Evolutionary conservation across 2,888 invertebrate genomes (phyloP), one percentile per base, ranked within the genome.

Genomic region (Spisula solida): DNA sequence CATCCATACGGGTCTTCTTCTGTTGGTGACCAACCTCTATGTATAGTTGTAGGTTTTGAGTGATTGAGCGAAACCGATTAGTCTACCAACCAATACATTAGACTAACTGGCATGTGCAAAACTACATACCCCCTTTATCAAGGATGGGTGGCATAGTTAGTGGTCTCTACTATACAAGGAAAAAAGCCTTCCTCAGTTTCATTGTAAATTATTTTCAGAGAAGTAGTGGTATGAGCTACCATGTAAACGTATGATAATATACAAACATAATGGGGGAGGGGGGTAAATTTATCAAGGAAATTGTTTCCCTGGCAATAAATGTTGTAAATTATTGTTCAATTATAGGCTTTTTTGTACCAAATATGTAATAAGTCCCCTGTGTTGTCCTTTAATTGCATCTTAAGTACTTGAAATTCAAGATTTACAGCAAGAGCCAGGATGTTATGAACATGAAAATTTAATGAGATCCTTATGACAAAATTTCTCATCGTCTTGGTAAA

Each of bases 391-490:
- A 66, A 60, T 60, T 66, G n/a, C n/a, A n/a, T 66, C 60, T 25
- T 25, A 66, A 66, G 60, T 25, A 25, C 60, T 12, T 25, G 60
- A 25, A 66, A 66, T 75, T 34, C 75, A 31, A 18, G 75, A 75
- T 75, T 60, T 75, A 31, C 34, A 18, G 18, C 75, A 75, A 41
- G 75, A 12, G 18, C 75, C 16, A 31, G 29, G 31, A 75, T 34
- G 31, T 75, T 34, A 75, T 25, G 14, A 14, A 31, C 16, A 75
- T 75, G 75, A 75, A 75, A 75, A 34, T 31, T 75, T 75, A 75
- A 75, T 75, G 75, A 75, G 18, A 31, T 75, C 31, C 75, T 75
- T 75, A 75, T 75, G 75, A 75, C 75, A 75, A 75, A 16, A 75
- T 16, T 18, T 75, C 75, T 75, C 75, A 75, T 34, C 34, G 12